phyloP scores from a whole-genome alignment of 2,888 invertebrate species.

The Drosophila flavopinicola region DNA sequence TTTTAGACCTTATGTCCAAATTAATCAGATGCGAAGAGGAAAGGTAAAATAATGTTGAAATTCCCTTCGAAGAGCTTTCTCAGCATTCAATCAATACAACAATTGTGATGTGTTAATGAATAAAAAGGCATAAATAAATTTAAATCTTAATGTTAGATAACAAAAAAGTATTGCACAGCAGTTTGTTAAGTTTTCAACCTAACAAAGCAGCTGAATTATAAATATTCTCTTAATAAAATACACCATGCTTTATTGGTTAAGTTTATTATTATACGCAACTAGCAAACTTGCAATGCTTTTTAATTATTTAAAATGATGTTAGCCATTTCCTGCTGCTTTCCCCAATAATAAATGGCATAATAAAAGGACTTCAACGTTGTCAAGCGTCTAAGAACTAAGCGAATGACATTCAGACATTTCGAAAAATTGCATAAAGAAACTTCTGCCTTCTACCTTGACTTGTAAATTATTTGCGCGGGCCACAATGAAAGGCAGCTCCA shows the following conservation, averaged over 20 bases:
- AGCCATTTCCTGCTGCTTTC: not conserved
- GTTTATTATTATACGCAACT: no score
- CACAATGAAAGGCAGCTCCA: slow-evolving; percentile 42
- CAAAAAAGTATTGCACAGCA: no score
- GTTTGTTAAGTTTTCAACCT: no score
- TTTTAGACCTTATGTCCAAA: no score
- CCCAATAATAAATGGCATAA: not conserved
- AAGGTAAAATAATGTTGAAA: not conserved
- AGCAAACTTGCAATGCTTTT: not conserved
- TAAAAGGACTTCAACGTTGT: not conserved
- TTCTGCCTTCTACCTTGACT: slow-evolving; percentile 49
- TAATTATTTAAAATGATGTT: not conserved
- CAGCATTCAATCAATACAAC: not conserved
- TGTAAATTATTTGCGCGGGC: slow-evolving; percentile 39
- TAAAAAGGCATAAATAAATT: no score
- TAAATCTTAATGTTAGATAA: no score
- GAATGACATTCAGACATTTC: slow-evolving; percentile 33
- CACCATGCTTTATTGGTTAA: no score
- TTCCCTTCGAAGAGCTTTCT: not conserved
- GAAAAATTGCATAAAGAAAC: slow-evolving; percentile 30
- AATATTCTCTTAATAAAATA: no score
- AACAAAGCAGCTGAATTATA: no score
- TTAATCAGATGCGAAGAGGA: not conserved
- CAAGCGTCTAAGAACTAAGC: slow-evolving; percentile 11
- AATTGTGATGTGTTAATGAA: no score